Percentiles rank a stretch among this genome's conserved stretches.
These are phyloP conservation scores for Botia almorhae DNA, from an alignment of 2,797 vertebrate species.

Conservation along the genomic window DNA sequence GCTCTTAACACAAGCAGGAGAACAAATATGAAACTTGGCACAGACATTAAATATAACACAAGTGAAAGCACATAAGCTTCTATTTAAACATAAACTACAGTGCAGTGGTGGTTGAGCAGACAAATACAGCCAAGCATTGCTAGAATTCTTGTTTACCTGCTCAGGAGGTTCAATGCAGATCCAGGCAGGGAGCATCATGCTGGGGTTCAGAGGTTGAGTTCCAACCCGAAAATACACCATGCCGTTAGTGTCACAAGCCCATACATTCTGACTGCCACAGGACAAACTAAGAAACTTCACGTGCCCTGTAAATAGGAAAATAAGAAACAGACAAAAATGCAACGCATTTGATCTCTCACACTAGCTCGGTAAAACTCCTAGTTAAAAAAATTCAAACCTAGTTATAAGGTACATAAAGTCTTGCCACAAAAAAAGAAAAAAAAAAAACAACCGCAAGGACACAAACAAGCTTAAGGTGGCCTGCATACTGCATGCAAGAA, in stretches of 20 bases:
- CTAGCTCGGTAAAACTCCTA: no score
- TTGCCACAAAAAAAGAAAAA: no score
- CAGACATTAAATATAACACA: neutral
- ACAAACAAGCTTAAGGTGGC: neutral
- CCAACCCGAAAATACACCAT: slow-evolving; percentile 94
- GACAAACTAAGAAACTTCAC: slow-evolving; percentile 86
- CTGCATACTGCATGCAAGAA: neutral
- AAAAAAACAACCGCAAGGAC: neutral
- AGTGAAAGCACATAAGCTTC: neutral
- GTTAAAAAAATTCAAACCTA: no score
- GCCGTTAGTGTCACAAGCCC: slow-evolving; percentile 90
- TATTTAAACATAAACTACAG: neutral
- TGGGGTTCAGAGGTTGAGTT: slow-evolving; percentile 94
- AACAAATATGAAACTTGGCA: neutral
- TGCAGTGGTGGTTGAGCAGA: neutral
- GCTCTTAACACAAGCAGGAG: neutral
- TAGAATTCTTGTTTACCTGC: slow-evolving; percentile 77
- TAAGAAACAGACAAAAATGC: neutral
- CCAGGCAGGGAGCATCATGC: slow-evolving; percentile 97
- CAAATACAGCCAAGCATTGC: neutral
- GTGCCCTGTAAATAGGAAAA: slow-evolving; percentile 72
- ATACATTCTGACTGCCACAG: slow-evolving; percentile 94
- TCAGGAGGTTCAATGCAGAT: slow-evolving; percentile 93
- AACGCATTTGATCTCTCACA: no score
- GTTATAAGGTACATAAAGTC: no score